phyloP scores from a whole-genome alignment of 2,113 vertebrate species.

The Petrocephalus microphthalmus region DNA sequence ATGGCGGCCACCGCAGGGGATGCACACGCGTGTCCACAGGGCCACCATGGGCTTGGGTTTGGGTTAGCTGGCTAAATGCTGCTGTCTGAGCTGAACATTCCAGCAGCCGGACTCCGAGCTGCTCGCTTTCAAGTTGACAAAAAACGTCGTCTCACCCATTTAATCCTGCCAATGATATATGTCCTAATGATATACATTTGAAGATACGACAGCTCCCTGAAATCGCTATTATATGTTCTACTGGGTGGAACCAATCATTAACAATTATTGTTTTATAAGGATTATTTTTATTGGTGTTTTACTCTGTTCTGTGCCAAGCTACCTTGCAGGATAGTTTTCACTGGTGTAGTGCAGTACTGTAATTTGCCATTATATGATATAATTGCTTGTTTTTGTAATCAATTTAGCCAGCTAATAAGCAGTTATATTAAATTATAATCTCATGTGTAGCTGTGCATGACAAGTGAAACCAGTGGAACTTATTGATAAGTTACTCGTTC shows the following conservation, averaged over 20 bases:
- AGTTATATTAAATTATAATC: background rate
- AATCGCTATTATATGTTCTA: background rate
- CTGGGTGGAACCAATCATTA: background rate
- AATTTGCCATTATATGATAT: background rate
- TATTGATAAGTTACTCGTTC: background rate
- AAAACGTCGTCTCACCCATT: background rate
- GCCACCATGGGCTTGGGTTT: background rate
- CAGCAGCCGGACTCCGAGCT: background rate
- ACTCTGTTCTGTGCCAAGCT: background rate
- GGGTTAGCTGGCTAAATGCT: background rate
- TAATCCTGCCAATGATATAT: too few relatives aligned
- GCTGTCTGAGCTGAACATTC: background rate
- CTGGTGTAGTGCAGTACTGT: background rate
- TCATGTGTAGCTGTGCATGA: background rate
- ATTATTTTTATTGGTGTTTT: background rate
- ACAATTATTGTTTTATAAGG: background rate
- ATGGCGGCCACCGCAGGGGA: background rate
- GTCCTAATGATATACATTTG: background rate
- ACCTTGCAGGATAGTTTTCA: background rate
- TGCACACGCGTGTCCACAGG: background rate
- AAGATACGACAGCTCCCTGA: background rate
- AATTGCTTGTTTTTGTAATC: conserved; percentile 9
- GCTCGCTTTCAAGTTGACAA: background rate
- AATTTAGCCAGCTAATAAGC: conserved; percentile 1
- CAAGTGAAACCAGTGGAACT: background rate